Base-by-base conservation (phyloP, 2,797 vertebrate species). In the Oceanodroma leucorhoa region DNA sequence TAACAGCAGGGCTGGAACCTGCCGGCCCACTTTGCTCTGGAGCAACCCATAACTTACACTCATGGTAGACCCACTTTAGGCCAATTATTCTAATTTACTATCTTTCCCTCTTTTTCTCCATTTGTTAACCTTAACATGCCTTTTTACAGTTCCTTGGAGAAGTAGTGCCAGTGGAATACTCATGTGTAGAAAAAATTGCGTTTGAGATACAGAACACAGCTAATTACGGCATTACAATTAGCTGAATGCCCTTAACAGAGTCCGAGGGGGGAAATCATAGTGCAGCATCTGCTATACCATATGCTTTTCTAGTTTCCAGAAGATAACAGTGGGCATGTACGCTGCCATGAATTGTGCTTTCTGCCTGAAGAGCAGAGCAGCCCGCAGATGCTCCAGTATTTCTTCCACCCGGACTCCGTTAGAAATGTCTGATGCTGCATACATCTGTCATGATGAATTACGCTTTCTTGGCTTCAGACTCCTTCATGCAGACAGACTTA, bases 261-360 rank as follows among this genome's bases (percentile, higher is more conserved):
- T 91, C 94, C 73, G 7, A 91, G 61, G 91, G 80, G 85, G 80
- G 43, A 72, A 94, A 94, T 89, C 80, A 64, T 15, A 79, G 89
- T 60, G 80, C 85, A 77, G 89, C 95, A 96, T 86, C 93, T 97
- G 96, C 93, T 95, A 14, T 65, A 94, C 82, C 94, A 94, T 96
- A 96, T 95, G 95, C 93, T 97, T 96, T 94, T 48, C 46, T 67
- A 79, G 69, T n/a, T 73, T 92, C 46, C 87, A 83, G 70, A 79
- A 82, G 60, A 93, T 75, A 94, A 64, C 54, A 79, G 79, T 12
- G 38, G 78, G 91, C 70, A 61, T 72, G 76, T 62, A 50, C 2
- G n/a, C 83, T 94, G 85, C 87, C 27, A 9, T 40, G 87, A 77
- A 70, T 77, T 87, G 70, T 76, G 55, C 45, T 73, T 81, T 73